Evolutionary conservation across 2,888 invertebrate genomes (phyloP), one percentile per base, ranked within the genome.

Genomic region (Ectobius pallidus): DNA sequence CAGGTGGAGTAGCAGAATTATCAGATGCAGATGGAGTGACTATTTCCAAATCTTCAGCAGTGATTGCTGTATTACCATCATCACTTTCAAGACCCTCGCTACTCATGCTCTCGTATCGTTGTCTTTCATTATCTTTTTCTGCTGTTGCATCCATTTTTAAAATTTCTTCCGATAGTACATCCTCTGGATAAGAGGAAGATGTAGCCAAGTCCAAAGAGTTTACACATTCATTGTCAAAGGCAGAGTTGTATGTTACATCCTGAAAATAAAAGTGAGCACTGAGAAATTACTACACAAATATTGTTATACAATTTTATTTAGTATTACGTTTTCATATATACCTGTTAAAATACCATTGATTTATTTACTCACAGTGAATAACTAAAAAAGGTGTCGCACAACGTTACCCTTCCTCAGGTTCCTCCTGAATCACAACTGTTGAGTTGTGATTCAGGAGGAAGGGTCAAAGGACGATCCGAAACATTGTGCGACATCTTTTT

Each of bases 31-130:
- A 58, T 62, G 76, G 76, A 70, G 78, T 78, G 55, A 81, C 78
- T 58, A 82, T 77, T 75, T 83, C 82, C 70, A 83, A 77, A 78
- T 83, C 81, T 76, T 83, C 83, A 11, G 80, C 80, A 9, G 80
- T 80, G 16, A 78, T 76, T 69, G 72, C 76, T 2, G 77, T 71
- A 25, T 72, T 63, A 55, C 75, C 72, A 18, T 77, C 79, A 70
- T 81, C 81, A 73, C 80, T 80, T 65, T 79, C 77, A 14, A 78
- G 74, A 20, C 77, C 78, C 70, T 81, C 80, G 73, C 80, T 80
- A 69, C 79, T 78, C 20, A 78, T 74, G 74, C 81, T 81, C 72
- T 81, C 80, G 74, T 79, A 79, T 22, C 80, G 61, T 6, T 39
- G 2, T 46, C 65, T 25, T 1, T 39, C 27, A 16, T n/a, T 58